phyloP scores from a whole-genome alignment of 2,113 vertebrate genomes.

The Coryphaenoides rupestris region DNA sequence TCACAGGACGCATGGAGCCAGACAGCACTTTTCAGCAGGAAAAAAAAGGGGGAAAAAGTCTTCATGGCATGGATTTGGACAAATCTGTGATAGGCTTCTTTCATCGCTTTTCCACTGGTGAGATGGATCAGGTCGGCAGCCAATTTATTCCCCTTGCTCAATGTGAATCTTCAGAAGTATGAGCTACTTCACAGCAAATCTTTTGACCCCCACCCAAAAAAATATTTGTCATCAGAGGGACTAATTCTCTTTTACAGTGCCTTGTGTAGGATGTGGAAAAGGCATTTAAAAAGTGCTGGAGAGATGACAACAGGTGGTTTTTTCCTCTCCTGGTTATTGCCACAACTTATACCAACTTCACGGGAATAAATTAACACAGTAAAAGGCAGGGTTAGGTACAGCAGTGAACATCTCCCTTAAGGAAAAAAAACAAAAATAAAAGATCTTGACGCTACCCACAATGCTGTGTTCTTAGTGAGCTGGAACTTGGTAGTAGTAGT shows the following conservation, averaged over 20 bases:
- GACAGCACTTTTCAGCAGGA: constrained; percentile 29
- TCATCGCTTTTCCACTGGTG: constrained; percentile 90
- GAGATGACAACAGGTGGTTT: constrained; percentile 76
- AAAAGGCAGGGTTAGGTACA: constrained; percentile 89
- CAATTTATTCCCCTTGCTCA: constrained; percentile 96
- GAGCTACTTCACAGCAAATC: constrained; percentile 90
- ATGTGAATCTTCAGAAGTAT: constrained; percentile 94
- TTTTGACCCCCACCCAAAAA: constrained; percentile 79
- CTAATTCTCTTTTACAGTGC: constrained; percentile 86
- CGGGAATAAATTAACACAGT: constrained; percentile 76
- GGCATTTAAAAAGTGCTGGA: constrained; percentile 82
- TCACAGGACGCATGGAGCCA: constrained; percentile 30
- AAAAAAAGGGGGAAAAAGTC: constrained; percentile 46
- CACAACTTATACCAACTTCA: constrained; percentile 83
- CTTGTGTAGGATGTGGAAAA: constrained; percentile 69
- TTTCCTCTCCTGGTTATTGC: constrained; percentile 75
- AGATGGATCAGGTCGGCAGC: constrained; percentile 93
- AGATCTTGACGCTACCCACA: constrained; percentile 98
- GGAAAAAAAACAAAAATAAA: constrained; percentile 50
- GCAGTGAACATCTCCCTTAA: constrained; percentile 78
- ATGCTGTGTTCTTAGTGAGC: constrained; percentile 97
- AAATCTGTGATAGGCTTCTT: constrained; percentile 91
- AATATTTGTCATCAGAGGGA: constrained; percentile 84
- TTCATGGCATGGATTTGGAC: constrained; percentile 80
- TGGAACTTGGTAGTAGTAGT: constrained; percentile 94